A percentile compares a stretch with the other conserved stretches of the same genome.
These are phyloP conservation scores for Drosophila sp. DNA, from an alignment of 1,140 invertebrate genomes.

Conservation along the genomic window DNA sequence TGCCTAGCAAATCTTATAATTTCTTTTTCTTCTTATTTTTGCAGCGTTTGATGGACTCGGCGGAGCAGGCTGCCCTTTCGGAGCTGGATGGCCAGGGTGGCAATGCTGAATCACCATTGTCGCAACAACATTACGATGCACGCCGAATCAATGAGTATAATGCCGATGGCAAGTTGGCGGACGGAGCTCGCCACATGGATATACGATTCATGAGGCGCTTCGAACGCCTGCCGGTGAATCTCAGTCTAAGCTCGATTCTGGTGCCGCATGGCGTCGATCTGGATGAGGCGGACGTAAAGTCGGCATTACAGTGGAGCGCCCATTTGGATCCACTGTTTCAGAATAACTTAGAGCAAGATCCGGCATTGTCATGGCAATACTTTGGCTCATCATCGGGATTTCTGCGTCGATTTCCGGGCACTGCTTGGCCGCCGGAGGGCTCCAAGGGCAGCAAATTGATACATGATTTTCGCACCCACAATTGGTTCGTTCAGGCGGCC, in stretches of 20 bases:
- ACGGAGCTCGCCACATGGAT: constrained; percentile 87
- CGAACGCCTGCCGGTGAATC: constrained; percentile 92
- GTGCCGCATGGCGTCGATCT: constrained; percentile 92
- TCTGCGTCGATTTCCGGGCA: constrained; percentile 95
- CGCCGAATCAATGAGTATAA: constrained; percentile 89
- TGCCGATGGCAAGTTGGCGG: constrained; percentile 87
- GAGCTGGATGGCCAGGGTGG: constrained; percentile 82
- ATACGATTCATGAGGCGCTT: constrained; percentile 90
- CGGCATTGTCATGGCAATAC: constrained; percentile 97
- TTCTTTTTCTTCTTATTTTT: constrained; percentile 13
- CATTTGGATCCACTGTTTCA: constrained; percentile 94
- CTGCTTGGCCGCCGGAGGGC: constrained; percentile 89
- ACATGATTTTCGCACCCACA: constrained; percentile 93
- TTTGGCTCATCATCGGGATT: constrained; percentile 97
- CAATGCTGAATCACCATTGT: constrained; percentile 36
- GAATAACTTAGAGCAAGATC: constrained; percentile 96
- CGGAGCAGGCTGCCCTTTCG: constrained; percentile 92
- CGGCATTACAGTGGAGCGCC: constrained; percentile 96
- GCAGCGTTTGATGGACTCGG: constrained; percentile 93
- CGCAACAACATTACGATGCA: constrained; percentile 88
- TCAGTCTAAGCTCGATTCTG: constrained; percentile 93
- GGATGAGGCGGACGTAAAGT: constrained; percentile 90
- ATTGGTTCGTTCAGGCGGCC: constrained; percentile 98
- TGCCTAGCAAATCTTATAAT: constrained; percentile 19
- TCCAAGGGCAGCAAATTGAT: constrained; percentile 87